phyloP scores from a whole-genome alignment of 1,140 invertebrate genomes.

The Heliconius hewitsoni region DNA sequence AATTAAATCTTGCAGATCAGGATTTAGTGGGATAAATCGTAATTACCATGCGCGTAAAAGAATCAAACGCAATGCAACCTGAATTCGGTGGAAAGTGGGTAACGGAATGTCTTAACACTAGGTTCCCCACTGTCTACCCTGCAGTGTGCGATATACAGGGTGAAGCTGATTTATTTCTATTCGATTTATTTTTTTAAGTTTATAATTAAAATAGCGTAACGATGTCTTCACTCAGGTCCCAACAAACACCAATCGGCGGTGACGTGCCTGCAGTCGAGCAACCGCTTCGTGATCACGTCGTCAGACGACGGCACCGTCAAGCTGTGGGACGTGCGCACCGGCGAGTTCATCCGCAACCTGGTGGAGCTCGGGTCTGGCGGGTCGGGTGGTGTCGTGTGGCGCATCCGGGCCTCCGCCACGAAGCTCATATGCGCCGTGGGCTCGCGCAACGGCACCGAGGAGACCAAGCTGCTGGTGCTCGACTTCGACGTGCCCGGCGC shows the following conservation, averaged over 20 bases:
- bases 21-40: no score
- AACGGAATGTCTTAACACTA: no score
- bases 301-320: constrained; percentile 99
- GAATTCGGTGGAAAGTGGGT: no score
- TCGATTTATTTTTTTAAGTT: no score
- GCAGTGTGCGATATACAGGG: no score
- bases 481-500: constrained; percentile 95
- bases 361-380: constrained; percentile 96
- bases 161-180: no score
- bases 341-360: constrained; percentile 97
- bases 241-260: constrained; percentile 99
- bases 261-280: constrained; percentile 98
- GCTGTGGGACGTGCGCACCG: constrained; percentile 98
- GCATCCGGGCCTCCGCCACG: constrained; percentile 96
- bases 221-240: constrained; percentile 83
- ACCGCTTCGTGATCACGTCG: constrained; percentile 99
- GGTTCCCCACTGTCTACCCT: no score
- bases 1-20: no score
- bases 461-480: constrained; percentile 98
- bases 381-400: constrained; percentile 99
- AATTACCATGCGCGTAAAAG: no score
- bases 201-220: no score
- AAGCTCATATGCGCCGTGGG: constrained; percentile 99
- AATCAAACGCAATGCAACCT: no score
- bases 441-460: constrained; percentile 98